Percentiles rank a stretch among this genome's conserved stretches.
phyloP scores from a whole-genome alignment of 2,113 vertebrate genomes.

The Passer domesticus region DNA sequence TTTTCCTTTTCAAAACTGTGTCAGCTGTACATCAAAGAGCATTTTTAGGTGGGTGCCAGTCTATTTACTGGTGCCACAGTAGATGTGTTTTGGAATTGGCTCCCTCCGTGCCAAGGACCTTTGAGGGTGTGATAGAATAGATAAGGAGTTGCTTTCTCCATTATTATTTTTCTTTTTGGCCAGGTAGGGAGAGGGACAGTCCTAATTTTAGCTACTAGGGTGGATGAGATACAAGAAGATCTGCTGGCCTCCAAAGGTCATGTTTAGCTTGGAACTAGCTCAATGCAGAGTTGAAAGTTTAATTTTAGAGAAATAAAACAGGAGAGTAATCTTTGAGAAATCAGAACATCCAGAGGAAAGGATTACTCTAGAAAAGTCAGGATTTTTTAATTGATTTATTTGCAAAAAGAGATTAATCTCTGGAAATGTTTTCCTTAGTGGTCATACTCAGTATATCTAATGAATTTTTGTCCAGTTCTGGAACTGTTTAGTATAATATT shows the following conservation, averaged over 20 bases:
- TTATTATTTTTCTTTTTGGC: neutral
- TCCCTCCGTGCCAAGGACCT: neutral
- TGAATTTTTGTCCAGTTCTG: neutral
- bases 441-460: neutral
- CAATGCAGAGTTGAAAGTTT: neutral
- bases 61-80: neutral
- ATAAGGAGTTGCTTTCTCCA: neutral
- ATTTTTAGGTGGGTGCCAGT: neutral
- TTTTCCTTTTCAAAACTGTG: neutral
- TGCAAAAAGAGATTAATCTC: neutral
- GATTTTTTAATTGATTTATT: neutral
- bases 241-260: neutral
- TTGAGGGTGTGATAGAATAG: neutral
- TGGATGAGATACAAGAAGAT: neutral
- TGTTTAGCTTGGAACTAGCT: neutral
- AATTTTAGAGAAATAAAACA: neutral
- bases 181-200: neutral
- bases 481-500: neutral
- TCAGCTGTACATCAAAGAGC: neutral
- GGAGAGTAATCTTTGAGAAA: neutral
- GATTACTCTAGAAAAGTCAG: neutral
- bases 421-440: neutral
- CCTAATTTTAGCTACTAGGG: neutral
- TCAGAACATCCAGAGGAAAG: neutral
- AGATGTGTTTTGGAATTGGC: neutral